Percentiles rank a stretch among this genome's conserved stretches.
phyloP scores from a whole-genome alignment of 37 sponge, comb jelly and placozoan species.

The Halisarca cf. caerulea region DNA sequence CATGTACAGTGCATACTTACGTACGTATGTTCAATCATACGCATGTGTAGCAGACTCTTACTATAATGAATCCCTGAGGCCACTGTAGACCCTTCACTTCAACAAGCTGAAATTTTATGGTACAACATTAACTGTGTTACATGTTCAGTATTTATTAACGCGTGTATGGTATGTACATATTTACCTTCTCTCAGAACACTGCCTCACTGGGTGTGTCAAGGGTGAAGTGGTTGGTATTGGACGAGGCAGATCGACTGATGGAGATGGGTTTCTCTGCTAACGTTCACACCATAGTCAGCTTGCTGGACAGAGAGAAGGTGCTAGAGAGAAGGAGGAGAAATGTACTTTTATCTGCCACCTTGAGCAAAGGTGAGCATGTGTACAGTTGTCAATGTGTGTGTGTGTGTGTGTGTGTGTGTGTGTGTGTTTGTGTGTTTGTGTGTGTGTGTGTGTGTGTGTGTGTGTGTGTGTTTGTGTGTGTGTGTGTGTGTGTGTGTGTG shows the following conservation, averaged over 20 bases:
- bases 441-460: not conserved
- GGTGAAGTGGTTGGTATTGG: conserved; percentile 90
- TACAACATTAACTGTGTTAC: too few species aligned
- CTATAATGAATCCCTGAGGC: too few species aligned
- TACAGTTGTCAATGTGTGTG: not conserved
- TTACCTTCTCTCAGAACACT: conserved; percentile 66
- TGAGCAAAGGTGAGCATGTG: conserved; percentile 4
- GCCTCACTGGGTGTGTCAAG: conserved; percentile 74
- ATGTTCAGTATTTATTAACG: too few species aligned
- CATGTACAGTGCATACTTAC: not conserved
- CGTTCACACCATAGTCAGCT: conserved; percentile 1
- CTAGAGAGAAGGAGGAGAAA: not conserved
- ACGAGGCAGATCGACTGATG: conserved; percentile 94
- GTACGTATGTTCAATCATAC: not conserved
- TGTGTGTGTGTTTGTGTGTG: too few species aligned
- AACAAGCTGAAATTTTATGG: too few species aligned
- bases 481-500: not conserved
- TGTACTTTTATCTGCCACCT: conserved; percentile 30
- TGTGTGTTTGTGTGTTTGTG: not conserved
- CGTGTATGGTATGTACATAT: too few species aligned
- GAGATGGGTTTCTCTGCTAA: conserved; percentile 85
- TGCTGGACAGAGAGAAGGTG: not conserved
- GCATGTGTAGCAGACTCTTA: too few species aligned
- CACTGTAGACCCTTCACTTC: too few species aligned
- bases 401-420: not conserved